Conservation (phyloP, 2,888 invertebrate genomes). For the Eutolmus rufibarbis region DNA sequence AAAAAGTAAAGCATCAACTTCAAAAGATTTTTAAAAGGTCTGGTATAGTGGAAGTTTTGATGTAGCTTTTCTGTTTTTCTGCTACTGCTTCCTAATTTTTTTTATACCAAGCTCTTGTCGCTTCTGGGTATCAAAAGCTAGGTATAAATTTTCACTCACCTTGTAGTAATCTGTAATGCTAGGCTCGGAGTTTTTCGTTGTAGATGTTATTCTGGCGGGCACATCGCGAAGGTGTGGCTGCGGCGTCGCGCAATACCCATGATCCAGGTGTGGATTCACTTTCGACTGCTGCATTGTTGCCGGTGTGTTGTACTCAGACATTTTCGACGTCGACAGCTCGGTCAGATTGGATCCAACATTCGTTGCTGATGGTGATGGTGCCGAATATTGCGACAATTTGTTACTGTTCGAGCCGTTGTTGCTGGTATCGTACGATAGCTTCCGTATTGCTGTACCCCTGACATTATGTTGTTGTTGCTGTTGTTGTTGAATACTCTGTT, state of each 20-base stretch:
- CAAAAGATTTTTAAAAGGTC: background rate
- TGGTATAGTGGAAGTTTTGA: background rate
- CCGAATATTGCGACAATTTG: conserved; percentile 32
- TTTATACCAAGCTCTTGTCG: background rate
- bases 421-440: conserved; percentile 48
- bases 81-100: background rate
- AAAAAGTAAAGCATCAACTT: background rate
- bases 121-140: background rate
- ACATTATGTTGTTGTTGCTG: conserved; percentile 47
- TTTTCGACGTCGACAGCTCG: conserved; percentile 15
- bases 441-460: conserved; percentile 47
- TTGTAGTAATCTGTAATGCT: conserved; percentile 62
- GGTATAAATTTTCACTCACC: conserved; percentile 51
- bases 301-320: conserved; percentile 31
- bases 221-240: conserved; percentile 65
- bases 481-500: conserved; percentile 29
- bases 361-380: conserved; percentile 41
- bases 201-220: conserved; percentile 56
- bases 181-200: conserved; percentile 62
- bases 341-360: conserved; percentile 28
- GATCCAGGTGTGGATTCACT: conserved; percentile 80
- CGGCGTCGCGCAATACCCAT: conserved; percentile 86
- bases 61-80: background rate
- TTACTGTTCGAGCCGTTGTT: background rate
- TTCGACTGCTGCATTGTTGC: conserved; percentile 51